Percentiles rank a stretch among this genome's conserved stretches.
These are phyloP conservation scores for Drosophila robusta DNA, from an alignment of 2,888 invertebrate species.

Conservation along the genomic window DNA sequence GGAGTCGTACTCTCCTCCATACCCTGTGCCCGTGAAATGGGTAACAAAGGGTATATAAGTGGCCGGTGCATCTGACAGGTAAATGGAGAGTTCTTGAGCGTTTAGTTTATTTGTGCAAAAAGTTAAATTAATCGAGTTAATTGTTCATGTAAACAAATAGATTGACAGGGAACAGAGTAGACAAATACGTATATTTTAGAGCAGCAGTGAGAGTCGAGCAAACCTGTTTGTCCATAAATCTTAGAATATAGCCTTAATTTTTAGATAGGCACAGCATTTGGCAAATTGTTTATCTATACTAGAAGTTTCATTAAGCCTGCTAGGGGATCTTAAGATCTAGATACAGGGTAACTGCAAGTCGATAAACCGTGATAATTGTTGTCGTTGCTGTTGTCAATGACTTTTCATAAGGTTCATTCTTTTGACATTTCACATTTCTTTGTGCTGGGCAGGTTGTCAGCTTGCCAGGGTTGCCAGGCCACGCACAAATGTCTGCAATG, in stretches of 20 bases:
- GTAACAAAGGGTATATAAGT: slow-evolving; percentile 5
- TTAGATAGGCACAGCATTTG: no score
- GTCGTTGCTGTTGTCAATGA: slow-evolving; percentile 56
- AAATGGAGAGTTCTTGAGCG: background rate
- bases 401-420: slow-evolving; percentile 59
- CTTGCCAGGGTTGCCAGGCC: background rate
- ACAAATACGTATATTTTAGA: no score
- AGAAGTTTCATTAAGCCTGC: no score
- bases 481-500: background rate
- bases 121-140: background rate
- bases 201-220: no score
- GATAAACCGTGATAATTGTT: background rate
- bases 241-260: no score
- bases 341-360: background rate
- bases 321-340: no score
- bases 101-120: background rate
- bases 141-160: background rate
- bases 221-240: no score
- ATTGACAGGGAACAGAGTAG: no score
- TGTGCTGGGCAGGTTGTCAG: slow-evolving; percentile 13
- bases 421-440: slow-evolving; percentile 54
- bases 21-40: slow-evolving; percentile 2
- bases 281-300: no score
- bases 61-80: background rate
- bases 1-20: slow-evolving; percentile 13